These are phyloP conservation scores for Zaprionus camerounensis DNA, from an alignment of 1,140 invertebrate species.

Conservation along the genomic window DNA sequence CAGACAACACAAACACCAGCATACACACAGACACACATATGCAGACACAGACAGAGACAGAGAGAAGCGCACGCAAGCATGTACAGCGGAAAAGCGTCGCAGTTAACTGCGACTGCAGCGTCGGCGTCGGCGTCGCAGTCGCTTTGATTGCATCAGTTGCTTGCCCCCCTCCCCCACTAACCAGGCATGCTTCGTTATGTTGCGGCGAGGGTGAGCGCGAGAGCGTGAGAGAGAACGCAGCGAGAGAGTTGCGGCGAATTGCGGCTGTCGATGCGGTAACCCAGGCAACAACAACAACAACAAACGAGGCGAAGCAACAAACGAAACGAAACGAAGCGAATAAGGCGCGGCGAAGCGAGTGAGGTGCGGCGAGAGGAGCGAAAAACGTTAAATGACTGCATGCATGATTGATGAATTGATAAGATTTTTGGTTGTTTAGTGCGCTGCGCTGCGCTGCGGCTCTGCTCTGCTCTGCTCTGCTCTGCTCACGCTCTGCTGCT, in stretches of 20 bases:
- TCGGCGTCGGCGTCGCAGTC: conserved; percentile 9
- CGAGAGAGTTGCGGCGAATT: conserved; percentile 57
- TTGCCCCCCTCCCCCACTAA: not conserved
- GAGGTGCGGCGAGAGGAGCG: conserved; percentile 12
- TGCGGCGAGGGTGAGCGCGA: conserved; percentile 40
- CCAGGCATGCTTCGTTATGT: conserved; percentile 19
- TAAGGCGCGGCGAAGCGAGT: not conserved
- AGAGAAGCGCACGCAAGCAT: not conserved
- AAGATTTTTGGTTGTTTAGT: conserved; percentile 59
- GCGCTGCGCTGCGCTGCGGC: too few relatives aligned
- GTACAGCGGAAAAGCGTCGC: conserved; percentile 20
- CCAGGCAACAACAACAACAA: conserved; percentile 47
- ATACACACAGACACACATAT: not conserved
- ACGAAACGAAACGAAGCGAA: conserved; percentile 20
- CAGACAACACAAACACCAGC: conserved; percentile 21
- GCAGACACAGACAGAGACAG: not conserved
- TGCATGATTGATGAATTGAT: conserved; percentile 81
- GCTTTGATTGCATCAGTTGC: conserved; percentile 48
- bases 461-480: not conserved
- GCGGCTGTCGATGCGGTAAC: conserved; percentile 53
- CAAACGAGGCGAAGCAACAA: conserved; percentile 17
- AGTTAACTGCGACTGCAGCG: not conserved
- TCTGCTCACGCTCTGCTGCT: conserved; percentile 17
- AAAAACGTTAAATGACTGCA: conserved; percentile 73
- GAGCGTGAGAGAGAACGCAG: conserved; percentile 10